These are phyloP conservation scores for Carcina quercana DNA, from an alignment of 2,888 invertebrate species.

Conservation along the genomic window DNA sequence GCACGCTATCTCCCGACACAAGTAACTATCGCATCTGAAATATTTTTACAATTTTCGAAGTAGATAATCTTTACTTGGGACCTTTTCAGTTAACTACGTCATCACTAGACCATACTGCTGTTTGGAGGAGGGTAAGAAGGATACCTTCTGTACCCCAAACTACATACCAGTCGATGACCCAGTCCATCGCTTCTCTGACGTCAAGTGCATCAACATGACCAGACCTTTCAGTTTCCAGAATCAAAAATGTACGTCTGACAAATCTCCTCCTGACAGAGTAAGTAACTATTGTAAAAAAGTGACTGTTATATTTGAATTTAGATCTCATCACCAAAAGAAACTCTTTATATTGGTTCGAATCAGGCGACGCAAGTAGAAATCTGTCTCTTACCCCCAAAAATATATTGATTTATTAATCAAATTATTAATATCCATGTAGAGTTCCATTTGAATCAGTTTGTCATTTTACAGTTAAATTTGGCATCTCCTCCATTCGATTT, in stretches of 20 bases:
- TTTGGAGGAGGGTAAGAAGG: slow-evolving; percentile 17
- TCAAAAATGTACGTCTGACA: slow-evolving; percentile 22
- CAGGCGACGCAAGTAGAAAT: no score
- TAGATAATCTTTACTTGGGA: no score
- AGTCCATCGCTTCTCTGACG: slow-evolving; percentile 30
- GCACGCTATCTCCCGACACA: slow-evolving; percentile 33
- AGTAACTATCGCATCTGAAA: no score
- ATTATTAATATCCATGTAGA: no score
- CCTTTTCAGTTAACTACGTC: slow-evolving; percentile 30
- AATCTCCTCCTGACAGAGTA: slow-evolving; percentile 24
- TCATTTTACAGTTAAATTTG: slow-evolving; percentile 25
- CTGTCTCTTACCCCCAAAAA: no score
- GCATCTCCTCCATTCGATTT: slow-evolving; percentile 28
- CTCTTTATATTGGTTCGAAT: no score
- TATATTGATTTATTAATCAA: no score
- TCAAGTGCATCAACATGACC: slow-evolving; percentile 31
- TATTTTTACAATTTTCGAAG: no score
- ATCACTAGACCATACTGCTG: slow-evolving; percentile 29
- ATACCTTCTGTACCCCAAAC: slow-evolving; percentile 21
- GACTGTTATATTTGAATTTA: no score
- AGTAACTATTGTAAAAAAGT: no score
- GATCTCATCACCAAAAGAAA: no score
- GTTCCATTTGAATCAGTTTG: no score
- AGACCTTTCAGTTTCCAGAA: slow-evolving; percentile 29
- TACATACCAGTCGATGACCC: slow-evolving; percentile 25